Conservation (phyloP, 1,140 invertebrate species). For the Trichoplusia ni region DNA sequence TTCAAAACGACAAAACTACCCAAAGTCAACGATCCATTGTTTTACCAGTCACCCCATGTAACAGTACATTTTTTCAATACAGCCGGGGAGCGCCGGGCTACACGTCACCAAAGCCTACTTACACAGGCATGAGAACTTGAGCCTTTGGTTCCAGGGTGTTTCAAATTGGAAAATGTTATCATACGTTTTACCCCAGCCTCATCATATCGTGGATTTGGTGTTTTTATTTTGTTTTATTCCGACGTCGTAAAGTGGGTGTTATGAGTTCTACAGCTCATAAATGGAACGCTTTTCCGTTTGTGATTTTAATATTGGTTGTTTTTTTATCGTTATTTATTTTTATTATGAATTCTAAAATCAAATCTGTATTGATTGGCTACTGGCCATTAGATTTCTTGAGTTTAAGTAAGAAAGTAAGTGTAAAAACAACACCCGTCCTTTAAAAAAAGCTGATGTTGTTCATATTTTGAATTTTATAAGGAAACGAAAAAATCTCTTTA, state of each 20-base stretch:
- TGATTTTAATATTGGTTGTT: not conserved
- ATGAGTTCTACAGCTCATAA: constrained; percentile 8
- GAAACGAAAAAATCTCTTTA: too few species aligned
- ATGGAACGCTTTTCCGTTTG: constrained; percentile 2
- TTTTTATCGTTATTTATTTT: not conserved
- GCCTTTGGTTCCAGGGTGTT: constrained; percentile 39
- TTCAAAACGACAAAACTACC: too few species aligned
- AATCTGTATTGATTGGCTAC: too few species aligned
- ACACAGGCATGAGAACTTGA: constrained; percentile 49
- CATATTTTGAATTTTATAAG: too few species aligned
- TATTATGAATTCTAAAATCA: too few species aligned
- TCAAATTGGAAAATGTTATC: constrained; percentile 44
- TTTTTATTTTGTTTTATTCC: constrained; percentile 27
- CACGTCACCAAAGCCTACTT: constrained; percentile 44
- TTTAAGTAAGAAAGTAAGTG: too few species aligned
- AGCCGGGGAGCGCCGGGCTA: not conserved
- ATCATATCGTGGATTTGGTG: constrained; percentile 20
- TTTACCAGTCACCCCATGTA: not conserved
- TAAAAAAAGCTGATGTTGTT: too few species aligned
- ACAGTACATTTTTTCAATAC: constrained; percentile 17
- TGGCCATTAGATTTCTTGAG: too few species aligned
- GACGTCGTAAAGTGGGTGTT: constrained; percentile 20
- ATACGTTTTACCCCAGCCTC: constrained; percentile 32
- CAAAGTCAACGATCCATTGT: too few species aligned
- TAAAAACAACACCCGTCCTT: too few species aligned